A percentile compares a stretch with the other conserved stretches of the same genome.
phyloP scores from a whole-genome alignment of 2,888 invertebrate species.

The Leptinotarsa rubiginosa region DNA sequence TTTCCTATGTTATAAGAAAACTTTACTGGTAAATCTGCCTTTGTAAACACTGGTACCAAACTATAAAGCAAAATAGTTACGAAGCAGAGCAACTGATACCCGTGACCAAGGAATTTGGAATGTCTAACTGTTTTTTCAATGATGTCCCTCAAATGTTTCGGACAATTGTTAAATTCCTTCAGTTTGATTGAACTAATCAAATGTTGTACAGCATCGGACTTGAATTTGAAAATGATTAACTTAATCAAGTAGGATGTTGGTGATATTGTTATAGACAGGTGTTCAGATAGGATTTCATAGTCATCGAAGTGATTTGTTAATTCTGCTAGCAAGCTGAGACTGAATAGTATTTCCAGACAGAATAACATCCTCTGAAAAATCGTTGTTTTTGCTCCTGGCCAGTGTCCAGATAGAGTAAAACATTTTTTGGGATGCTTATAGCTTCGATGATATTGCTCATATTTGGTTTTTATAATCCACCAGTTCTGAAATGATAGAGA shows the following conservation, averaged over 20 bases:
- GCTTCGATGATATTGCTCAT: slow-evolving; percentile 23
- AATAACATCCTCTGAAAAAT: not conserved
- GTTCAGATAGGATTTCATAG: slow-evolving; percentile 23
- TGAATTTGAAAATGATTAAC: slow-evolving; percentile 24
- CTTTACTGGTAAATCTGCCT: slow-evolving; percentile 25
- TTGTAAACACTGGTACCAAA: slow-evolving; percentile 22
- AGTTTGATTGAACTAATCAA: slow-evolving; percentile 5
- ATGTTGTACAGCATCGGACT: not conserved
- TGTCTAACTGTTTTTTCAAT: slow-evolving; percentile 13
- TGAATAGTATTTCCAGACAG: not conserved
- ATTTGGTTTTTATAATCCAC: not conserved
- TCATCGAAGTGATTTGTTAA: slow-evolving; percentile 18
- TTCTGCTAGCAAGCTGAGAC: slow-evolving; percentile 22
- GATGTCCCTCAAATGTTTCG: slow-evolving; percentile 4
- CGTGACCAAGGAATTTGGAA: slow-evolving; percentile 16
- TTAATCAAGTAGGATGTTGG: slow-evolving; percentile 29
- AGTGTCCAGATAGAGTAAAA: slow-evolving; percentile 23
- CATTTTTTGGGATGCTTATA: slow-evolving; percentile 13
- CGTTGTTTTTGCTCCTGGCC: slow-evolving; percentile 23
- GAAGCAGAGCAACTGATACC: slow-evolving; percentile 24
- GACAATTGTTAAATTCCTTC: slow-evolving; percentile 24
- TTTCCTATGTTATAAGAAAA: slow-evolving; percentile 36
- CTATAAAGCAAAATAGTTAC: slow-evolving; percentile 14
- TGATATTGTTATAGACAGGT: slow-evolving; percentile 24
- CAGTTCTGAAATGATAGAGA: not conserved